phyloP scores from a whole-genome alignment of 2,888 invertebrate genomes.

The Hirtodrosophila duncani region DNA sequence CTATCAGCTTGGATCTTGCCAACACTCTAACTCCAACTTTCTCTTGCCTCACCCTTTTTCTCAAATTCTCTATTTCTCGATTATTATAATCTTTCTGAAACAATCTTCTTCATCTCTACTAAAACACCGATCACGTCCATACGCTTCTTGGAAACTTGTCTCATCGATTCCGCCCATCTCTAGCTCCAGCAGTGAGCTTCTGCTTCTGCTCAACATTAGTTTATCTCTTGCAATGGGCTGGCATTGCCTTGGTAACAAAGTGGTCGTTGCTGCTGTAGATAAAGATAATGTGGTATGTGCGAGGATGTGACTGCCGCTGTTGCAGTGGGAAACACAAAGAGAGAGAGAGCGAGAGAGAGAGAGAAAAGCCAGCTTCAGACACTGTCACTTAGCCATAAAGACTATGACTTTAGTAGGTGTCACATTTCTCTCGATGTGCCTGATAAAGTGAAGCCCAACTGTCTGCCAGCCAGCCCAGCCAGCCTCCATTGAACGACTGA shows the following conservation, averaged over 20 bases:
- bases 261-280: constrained; percentile 68
- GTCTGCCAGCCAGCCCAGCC: not conserved
- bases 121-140: too few species aligned
- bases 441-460: constrained; percentile 43
- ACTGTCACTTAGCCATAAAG: constrained; percentile 42
- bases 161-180: too few species aligned
- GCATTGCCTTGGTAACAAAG: constrained; percentile 55
- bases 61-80: too few species aligned
- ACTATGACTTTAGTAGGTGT: constrained; percentile 63
- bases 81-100: too few species aligned
- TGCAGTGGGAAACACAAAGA: not conserved
- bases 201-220: constrained; percentile 17
- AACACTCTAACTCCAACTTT: too few species aligned
- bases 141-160: too few species aligned
- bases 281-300: constrained; percentile 68
- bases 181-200: not conserved
- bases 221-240: constrained; percentile 39
- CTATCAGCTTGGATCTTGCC: too few species aligned
- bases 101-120: too few species aligned
- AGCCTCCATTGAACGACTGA: not conserved
- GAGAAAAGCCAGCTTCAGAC: not conserved
- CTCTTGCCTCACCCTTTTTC: too few species aligned
- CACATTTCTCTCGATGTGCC: constrained; percentile 50
- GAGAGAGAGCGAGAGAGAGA: too few species aligned
- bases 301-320: constrained; percentile 19